These are phyloP conservation scores for Microplitis deprimator DNA, from an alignment of 2,888 invertebrate species.

Conservation along the genomic window DNA sequence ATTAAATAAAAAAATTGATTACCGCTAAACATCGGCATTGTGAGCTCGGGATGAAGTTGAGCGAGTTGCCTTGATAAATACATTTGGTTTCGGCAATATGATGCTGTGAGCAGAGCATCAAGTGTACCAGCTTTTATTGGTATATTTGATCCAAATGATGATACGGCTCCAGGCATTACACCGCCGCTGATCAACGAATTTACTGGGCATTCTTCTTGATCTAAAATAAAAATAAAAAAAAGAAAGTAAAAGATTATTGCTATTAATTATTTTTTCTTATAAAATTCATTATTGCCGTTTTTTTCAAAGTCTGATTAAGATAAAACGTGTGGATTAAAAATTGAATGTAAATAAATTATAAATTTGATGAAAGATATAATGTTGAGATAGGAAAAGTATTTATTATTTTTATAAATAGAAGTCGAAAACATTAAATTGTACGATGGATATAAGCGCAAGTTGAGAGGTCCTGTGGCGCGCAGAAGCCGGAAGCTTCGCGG, in stretches of 20 bases:
- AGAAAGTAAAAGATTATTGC: background rate
- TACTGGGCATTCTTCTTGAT: slow-evolving; percentile 58
- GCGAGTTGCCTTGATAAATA: slow-evolving; percentile 94
- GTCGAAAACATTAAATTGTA: background rate
- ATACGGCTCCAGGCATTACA: slow-evolving; percentile 41
- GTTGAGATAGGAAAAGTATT: background rate
- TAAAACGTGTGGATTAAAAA: slow-evolving; percentile 47
- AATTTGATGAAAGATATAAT: background rate
- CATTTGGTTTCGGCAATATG: slow-evolving; percentile 93
- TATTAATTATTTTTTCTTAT: background rate
- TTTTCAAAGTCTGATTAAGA: background rate
- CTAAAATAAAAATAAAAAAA: background rate
- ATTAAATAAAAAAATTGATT: slow-evolving; percentile 55
- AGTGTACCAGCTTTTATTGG: slow-evolving; percentile 78
- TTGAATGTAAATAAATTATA: slow-evolving; percentile 6
- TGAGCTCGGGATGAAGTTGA: slow-evolving; percentile 94
- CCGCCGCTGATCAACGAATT: slow-evolving; percentile 46
- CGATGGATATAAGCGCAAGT: background rate
- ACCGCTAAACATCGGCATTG: slow-evolving; percentile 99
- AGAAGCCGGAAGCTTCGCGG: slow-evolving; percentile 56
- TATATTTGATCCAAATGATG: slow-evolving; percentile 50
- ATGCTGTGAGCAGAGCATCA: slow-evolving; percentile 87
- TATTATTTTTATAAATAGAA: background rate
- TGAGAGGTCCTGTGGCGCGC: slow-evolving; percentile 52
- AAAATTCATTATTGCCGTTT: background rate